These are phyloP conservation scores for Matsumyia berberina DNA, from an alignment of 2,888 invertebrate species.

Conservation along the genomic window DNA sequence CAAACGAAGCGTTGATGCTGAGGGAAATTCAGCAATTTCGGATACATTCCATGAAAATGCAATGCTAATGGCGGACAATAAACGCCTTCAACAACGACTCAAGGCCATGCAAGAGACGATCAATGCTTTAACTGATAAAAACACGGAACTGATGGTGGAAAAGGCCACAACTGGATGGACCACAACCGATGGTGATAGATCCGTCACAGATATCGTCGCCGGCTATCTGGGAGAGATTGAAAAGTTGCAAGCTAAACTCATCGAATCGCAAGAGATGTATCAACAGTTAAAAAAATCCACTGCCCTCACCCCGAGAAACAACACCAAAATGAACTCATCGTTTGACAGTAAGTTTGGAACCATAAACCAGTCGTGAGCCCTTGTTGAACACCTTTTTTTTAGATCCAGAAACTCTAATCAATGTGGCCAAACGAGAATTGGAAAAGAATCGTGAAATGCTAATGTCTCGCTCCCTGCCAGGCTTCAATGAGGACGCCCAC, in stretches of 20 bases:
- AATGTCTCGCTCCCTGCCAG: conserved; percentile 83
- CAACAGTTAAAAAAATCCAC: conserved; percentile 87
- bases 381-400: not conserved
- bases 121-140: conserved; percentile 92
- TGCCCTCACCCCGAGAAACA: conserved; percentile 73
- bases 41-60: conserved; percentile 98
- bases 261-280: conserved; percentile 93
- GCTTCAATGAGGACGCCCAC: conserved; percentile 85
- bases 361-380: not conserved
- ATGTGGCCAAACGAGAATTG: conserved; percentile 92
- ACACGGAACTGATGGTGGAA: conserved; percentile 92
- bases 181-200: conserved; percentile 83
- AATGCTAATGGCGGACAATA: conserved; percentile 94
- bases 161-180: conserved; percentile 86
- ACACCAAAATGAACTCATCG: conserved; percentile 65
- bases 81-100: conserved; percentile 93
- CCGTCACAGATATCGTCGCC: conserved; percentile 89
- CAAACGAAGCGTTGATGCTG: conserved; percentile 93
- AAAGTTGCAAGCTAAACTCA: conserved; percentile 93
- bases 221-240: conserved; percentile 96
- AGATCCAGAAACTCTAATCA: conserved; percentile 86
- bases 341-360: conserved; percentile 77
- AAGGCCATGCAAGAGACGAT: conserved; percentile 98
- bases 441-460: conserved; percentile 87
- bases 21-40: conserved; percentile 94